phyloP scores from a whole-genome alignment of 2,797 vertebrate genomes.

The Anabas testudineus region DNA sequence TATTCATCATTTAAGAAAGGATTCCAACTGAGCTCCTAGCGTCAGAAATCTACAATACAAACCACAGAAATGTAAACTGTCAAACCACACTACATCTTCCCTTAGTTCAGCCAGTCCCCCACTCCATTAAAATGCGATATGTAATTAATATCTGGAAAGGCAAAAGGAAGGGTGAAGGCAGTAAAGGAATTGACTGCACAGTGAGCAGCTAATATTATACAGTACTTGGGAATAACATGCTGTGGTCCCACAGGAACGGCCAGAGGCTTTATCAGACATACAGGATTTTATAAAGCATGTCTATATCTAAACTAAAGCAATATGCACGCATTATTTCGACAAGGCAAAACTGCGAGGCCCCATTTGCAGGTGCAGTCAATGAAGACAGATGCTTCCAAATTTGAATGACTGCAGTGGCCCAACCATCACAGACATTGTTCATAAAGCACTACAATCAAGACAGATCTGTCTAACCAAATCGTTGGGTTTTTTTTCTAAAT shows the following conservation, averaged over 20 bases:
- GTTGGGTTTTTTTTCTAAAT: not conserved
- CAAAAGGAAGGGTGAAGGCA: conserved; percentile 4
- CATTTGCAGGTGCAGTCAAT: not conserved
- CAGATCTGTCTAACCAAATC: not conserved
- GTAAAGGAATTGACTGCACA: conserved; percentile 10
- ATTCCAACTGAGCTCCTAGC: conserved; percentile 10
- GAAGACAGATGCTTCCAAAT: not conserved
- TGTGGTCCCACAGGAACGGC: conserved; percentile 5
- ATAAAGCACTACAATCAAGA: conserved; percentile 1
- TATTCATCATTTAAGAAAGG: too few relatives aligned
- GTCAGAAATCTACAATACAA: conserved; percentile 26
- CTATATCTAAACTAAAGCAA: not conserved
- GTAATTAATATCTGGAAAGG: conserved; percentile 30
- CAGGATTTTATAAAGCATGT: not conserved
- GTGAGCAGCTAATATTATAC: conserved; percentile 1
- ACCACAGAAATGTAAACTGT: conserved; percentile 26
- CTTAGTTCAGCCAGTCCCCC: conserved; percentile 26
- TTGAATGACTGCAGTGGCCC: not conserved
- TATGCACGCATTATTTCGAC: not conserved
- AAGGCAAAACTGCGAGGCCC: not conserved
- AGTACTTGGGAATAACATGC: conserved; percentile 23
- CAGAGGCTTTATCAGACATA: not conserved
- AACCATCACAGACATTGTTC: not conserved
- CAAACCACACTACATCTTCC: conserved; percentile 11
- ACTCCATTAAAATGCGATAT: conserved; percentile 24